phyloP scores from a whole-genome alignment of 2,113 vertebrate species.

The Trichomycterus rosablanca region DNA sequence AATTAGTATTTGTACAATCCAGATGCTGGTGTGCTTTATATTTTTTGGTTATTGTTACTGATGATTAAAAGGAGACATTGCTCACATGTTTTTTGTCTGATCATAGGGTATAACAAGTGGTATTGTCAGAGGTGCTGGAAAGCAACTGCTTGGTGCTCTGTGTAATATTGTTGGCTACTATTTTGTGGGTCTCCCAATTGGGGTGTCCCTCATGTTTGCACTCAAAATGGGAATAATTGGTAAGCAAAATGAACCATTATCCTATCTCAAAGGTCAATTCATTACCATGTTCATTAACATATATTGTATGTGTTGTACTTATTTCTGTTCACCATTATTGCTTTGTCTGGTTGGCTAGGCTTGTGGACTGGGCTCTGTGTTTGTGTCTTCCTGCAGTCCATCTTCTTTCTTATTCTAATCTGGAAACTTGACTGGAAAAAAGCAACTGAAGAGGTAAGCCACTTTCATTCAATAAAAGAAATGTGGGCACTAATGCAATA shows the following conservation, averaged over 20 bases:
- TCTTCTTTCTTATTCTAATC: slow-evolving; percentile 70
- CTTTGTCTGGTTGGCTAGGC: slow-evolving; percentile 58
- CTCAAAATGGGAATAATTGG: slow-evolving; percentile 70
- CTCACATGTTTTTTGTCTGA: background rate
- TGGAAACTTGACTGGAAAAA: slow-evolving; percentile 75
- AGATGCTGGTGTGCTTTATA: too few relatives aligned
- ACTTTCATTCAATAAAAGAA: too few relatives aligned
- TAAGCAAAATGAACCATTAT: slow-evolving; percentile 48
- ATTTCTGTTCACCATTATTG: background rate
- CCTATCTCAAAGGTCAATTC: background rate
- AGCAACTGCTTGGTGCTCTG: slow-evolving; percentile 73
- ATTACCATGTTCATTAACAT: background rate
- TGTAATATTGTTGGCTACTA: slow-evolving; percentile 68
- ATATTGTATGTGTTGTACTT: too few relatives aligned
- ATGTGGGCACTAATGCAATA: too few relatives aligned
- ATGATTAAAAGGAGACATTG: too few relatives aligned
- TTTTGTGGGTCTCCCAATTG: slow-evolving; percentile 70
- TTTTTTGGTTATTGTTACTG: too few relatives aligned
- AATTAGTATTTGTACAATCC: too few relatives aligned
- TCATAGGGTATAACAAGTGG: slow-evolving; percentile 66
- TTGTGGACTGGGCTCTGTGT: slow-evolving; percentile 78
- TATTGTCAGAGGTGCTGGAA: slow-evolving; percentile 75
- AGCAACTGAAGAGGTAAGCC: slow-evolving; percentile 72
- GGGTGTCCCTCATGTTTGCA: slow-evolving; percentile 72
- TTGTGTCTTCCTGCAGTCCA: slow-evolving; percentile 61